Conservation (phyloP, 2,113 vertebrate species). For the Salminus brasiliensis region DNA sequence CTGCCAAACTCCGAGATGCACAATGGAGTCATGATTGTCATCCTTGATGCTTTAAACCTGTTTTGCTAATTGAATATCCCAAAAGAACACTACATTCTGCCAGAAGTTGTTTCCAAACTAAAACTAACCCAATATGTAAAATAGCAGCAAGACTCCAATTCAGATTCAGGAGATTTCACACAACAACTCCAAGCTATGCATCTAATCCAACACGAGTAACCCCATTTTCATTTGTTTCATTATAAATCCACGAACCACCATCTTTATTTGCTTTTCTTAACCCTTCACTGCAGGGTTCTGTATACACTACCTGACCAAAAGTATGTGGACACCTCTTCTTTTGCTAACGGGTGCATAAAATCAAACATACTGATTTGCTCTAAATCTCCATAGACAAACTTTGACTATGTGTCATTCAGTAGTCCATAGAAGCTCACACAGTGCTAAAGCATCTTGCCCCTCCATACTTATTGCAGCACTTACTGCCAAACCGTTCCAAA, state of each 20-base stretch:
- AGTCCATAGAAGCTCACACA: too few species aligned
- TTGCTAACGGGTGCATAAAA: not conserved
- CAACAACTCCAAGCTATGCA: not conserved
- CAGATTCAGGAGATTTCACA: constrained; percentile 4
- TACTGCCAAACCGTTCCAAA: not conserved
- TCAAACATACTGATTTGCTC: not conserved
- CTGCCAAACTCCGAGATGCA: constrained; percentile 13
- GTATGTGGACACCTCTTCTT: not conserved
- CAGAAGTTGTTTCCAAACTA: constrained; percentile 18
- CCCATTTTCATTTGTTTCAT: not conserved
- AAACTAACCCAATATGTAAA: not conserved
- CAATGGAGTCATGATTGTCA: not conserved
- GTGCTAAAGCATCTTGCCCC: too few species aligned
- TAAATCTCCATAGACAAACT: not conserved
- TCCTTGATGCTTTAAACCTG: constrained; percentile 18
- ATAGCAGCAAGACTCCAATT: not conserved
- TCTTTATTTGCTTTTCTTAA: constrained; percentile 35
- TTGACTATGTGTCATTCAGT: too few species aligned
- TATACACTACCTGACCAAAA: not conserved
- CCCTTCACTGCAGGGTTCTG: constrained; percentile 27
- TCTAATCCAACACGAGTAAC: constrained; percentile 37
- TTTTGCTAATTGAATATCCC: constrained; percentile 4
- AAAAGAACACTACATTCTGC: not conserved
- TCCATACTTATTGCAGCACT: too few species aligned
- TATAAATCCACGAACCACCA: not conserved